A percentile compares a stretch with the other conserved stretches of the same genome.
These are phyloP conservation scores for Eumerus sabulonum DNA, from an alignment of 2,888 invertebrate species.

Conservation along the genomic window DNA sequence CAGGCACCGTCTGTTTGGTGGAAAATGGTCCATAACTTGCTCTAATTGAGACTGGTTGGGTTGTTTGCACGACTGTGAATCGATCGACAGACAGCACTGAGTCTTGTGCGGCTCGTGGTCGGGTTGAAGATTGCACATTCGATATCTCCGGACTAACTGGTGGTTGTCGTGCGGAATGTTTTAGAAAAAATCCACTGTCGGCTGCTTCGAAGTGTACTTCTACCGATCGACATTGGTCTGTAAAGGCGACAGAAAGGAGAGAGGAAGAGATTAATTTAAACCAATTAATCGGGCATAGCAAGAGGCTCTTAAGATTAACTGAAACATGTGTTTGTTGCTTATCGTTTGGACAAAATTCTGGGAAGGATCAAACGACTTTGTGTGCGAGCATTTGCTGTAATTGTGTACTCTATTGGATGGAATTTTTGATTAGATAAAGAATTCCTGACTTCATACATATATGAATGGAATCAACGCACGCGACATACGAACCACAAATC, in stretches of 20 bases:
- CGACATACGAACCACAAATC: too few species aligned
- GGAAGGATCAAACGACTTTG: too few species aligned
- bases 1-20: constrained; percentile 95
- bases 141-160: constrained; percentile 79
- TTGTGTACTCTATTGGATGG: too few species aligned
- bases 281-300: constrained; percentile 30
- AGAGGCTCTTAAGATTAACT: not conserved
- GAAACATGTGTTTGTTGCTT: constrained; percentile 10
- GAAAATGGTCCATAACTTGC: constrained; percentile 97
- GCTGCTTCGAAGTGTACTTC: constrained; percentile 96
- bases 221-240: constrained; percentile 86
- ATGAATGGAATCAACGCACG: too few species aligned
- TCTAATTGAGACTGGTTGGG: constrained; percentile 93
- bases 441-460: too few species aligned
- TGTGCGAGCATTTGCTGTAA: too few species aligned
- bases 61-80: constrained; percentile 94
- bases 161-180: constrained; percentile 88
- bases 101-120: constrained; percentile 79
- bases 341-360: too few species aligned
- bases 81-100: constrained; percentile 90
- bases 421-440: too few species aligned
- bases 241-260: constrained; percentile 74
- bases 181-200: constrained; percentile 93
- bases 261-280: constrained; percentile 40
- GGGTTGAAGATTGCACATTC: constrained; percentile 72